phyloP scores from a whole-genome alignment of 2,888 invertebrate species.

The Myathropa florea region DNA sequence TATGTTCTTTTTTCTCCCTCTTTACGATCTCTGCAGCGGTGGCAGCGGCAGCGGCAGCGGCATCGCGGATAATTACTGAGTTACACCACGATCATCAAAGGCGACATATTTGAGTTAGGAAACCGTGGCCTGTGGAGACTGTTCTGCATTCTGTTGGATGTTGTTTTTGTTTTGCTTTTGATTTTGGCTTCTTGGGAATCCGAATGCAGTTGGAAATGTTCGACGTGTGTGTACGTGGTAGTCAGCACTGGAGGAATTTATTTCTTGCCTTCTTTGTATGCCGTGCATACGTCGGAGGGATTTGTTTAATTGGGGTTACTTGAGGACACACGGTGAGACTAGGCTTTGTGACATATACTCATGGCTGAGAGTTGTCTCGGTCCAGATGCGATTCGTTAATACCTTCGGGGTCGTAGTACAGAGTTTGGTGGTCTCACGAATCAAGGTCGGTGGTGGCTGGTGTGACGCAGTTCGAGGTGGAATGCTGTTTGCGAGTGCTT shows the following conservation, averaged over 20 bases:
- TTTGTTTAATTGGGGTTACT: constrained; percentile 43
- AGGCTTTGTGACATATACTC: background rate
- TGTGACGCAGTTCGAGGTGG: background rate
- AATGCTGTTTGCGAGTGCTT: background rate
- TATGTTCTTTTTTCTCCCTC: background rate
- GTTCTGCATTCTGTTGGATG: constrained; percentile 3
- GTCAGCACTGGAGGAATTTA: constrained; percentile 9
- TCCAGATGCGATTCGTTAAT: background rate
- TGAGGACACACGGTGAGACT: constrained; percentile 18
- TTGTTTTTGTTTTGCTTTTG: background rate
- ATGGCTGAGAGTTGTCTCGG: background rate
- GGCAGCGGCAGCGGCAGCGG: too few species aligned
- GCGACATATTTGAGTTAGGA: constrained; percentile 38
- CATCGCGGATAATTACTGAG: constrained; percentile 39
- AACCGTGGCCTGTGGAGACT: constrained; percentile 9
- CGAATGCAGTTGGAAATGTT: constrained; percentile 17
- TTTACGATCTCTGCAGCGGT: constrained; percentile 3
- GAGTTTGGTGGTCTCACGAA: background rate
- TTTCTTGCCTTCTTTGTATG: constrained; percentile 33
- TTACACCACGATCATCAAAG: constrained; percentile 45
- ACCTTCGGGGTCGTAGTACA: background rate
- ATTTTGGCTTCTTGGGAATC: background rate
- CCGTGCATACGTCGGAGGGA: background rate
- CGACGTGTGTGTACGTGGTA: background rate
- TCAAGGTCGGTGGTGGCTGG: background rate